Conservation (phyloP, 53 echinoderm and acorn worm species). For the Antedon mediterranea region DNA sequence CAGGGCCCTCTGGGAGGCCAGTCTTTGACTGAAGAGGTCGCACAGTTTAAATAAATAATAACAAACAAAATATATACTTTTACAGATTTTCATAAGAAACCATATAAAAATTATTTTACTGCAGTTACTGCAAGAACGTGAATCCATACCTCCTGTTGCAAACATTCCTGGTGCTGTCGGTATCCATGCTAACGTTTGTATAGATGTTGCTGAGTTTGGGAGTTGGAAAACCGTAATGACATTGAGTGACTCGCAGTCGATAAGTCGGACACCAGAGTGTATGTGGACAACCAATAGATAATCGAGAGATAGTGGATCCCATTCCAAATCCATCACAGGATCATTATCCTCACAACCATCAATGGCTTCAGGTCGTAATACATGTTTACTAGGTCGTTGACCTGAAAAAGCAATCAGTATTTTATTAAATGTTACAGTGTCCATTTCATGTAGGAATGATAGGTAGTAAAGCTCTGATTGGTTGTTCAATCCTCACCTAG, state of each 20-base stretch:
- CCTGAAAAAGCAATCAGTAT: too few relatives aligned
- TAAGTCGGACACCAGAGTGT: conserved; percentile 49
- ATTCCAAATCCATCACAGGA: conserved; percentile 80
- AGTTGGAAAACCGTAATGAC: conserved; percentile 64
- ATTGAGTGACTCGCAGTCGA: conserved; percentile 57
- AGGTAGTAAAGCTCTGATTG: too few relatives aligned
- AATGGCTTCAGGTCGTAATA: conserved; percentile 34
- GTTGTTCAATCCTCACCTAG: too few relatives aligned
- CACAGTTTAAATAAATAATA: too few relatives aligned
- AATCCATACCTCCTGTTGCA: conserved; percentile 74
- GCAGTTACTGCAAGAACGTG: too few relatives aligned
- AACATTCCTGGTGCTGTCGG: conserved; percentile 98
- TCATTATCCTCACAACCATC: conserved; percentile 70
- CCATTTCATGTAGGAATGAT: too few relatives aligned
- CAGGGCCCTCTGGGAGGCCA: too few relatives aligned
- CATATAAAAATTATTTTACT: too few relatives aligned
- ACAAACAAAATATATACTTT: too few relatives aligned
- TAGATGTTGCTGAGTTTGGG: conserved; percentile 50
- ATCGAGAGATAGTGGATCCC: conserved; percentile 85
- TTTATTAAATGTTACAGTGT: too few relatives aligned
- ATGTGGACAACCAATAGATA: conserved; percentile 65
- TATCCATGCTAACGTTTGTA: conserved; percentile 86
- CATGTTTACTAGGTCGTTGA: conserved; percentile 51
- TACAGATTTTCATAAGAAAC: too few relatives aligned
- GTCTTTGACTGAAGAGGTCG: too few relatives aligned